Base-by-base conservation (phyloP, 2,888 invertebrate genomes). In the Fabriciana adippe region DNA sequence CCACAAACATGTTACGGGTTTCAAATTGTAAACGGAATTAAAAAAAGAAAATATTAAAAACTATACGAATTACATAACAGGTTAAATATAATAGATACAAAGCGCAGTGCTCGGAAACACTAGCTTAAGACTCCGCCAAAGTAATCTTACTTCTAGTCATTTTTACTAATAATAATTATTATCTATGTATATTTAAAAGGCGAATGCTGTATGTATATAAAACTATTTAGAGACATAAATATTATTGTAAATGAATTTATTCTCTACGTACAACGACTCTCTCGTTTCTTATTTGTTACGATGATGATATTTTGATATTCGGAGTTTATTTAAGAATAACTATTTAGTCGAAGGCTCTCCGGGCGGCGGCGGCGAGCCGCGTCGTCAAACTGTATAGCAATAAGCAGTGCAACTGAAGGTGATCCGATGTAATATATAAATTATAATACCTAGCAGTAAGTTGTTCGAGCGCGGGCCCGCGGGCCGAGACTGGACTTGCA, bases 1-100 rank as follows among this genome's bases (percentile, higher is more conserved):
- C 26, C 26, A 48, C 11, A 48, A 3, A 59, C 54, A 45, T 45
- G 60, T 50, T 45, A 53, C 53, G 31, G n/a, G 47, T 55, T 61
- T 56, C 48, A 66, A 65, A 62, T 60, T 56, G 64, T 64, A 63
- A 61, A 59, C 59, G 55, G 75, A 51, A 59, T 66, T 53, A 48
- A 31, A 60, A 21, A 35, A n/a, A n/a, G n/a, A n/a, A 15, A 45
- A 66, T 60, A 60, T 60, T 60, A 79, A 61, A 66, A 87, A 87
- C 86, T 79, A 77, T 88, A 89, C 89, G 89, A 89, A 89, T 89
- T 89, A 88, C 79, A 79, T 80, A 77, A 88, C 89, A 88, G 88
- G 88, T 88, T 69, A 82, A 47, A 82, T 75, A 76, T 79, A 78
- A 78, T 79, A 79, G 79, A 79, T 74, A 76, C 73, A 75, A 71